A percentile compares a stretch with the other conserved stretches of the same genome.
These are phyloP conservation scores for Hirudinaria manillensis DNA, from an alignment of 2,888 invertebrate species.

Conservation along the genomic window DNA sequence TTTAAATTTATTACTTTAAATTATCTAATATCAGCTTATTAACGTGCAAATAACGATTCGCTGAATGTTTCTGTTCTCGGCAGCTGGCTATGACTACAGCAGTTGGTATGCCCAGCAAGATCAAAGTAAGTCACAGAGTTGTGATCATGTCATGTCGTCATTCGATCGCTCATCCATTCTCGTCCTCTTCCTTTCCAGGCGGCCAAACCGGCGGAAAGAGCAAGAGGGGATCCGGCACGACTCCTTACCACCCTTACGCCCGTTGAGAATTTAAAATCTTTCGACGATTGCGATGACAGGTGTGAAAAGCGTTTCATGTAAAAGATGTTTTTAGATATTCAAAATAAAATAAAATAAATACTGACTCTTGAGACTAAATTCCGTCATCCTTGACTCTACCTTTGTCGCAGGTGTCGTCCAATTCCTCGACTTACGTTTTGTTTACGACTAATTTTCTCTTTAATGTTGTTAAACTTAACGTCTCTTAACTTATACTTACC, in stretches of 20 bases:
- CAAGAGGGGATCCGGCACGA: conserved; percentile 21
- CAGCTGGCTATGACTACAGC: conserved; percentile 28
- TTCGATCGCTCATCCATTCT: neutral
- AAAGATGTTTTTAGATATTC: no score
- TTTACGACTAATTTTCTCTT: no score
- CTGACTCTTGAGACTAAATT: no score
- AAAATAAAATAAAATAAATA: no score
- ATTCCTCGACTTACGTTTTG: no score
- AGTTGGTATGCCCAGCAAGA: conserved; percentile 30
- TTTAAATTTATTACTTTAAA: neutral
- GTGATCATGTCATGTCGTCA: neutral
- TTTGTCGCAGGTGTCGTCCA: no score
- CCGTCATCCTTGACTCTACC: no score
- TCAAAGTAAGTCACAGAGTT: conserved; percentile 18
- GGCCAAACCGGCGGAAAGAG: conserved; percentile 17
- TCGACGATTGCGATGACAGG: no score
- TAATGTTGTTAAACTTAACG: no score
- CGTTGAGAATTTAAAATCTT: conserved; percentile 18
- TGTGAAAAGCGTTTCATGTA: no score
- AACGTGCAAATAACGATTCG: neutral
- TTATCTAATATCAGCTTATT: neutral
- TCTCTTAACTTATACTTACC: no score
- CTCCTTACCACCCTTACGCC: conserved; percentile 27
- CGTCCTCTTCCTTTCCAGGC: neutral
- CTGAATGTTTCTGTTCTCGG: neutral